These are phyloP conservation scores for Protomyctophum bolini DNA, from an alignment of 2,113 vertebrate genomes.

Conservation along the genomic window DNA sequence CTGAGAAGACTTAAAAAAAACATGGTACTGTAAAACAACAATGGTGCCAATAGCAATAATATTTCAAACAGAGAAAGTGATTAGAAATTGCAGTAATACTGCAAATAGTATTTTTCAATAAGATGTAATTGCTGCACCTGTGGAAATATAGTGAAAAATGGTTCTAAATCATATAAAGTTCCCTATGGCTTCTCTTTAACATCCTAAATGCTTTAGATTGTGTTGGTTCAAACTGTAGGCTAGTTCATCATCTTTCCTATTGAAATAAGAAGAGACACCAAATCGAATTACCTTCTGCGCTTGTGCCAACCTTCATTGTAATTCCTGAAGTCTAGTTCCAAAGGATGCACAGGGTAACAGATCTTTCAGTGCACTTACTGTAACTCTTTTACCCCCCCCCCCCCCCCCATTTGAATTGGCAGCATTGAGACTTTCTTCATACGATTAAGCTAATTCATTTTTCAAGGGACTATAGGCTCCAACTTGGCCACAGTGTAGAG, in stretches of 20 bases:
- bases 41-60: neutral
- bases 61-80: neutral
- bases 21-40: neutral
- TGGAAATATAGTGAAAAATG: neutral
- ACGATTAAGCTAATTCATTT: constrained; percentile 58
- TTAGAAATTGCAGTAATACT: neutral
- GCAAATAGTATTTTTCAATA: neutral
- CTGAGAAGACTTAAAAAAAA: too few relatives aligned
- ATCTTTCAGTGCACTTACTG: neutral
- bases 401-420: constrained; percentile 26
- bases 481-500: constrained; percentile 40
- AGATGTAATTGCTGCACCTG: too few relatives aligned
- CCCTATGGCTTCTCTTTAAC: neutral
- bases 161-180: neutral
- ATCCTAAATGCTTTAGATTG: neutral
- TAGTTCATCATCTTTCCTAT: neutral
- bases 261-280: neutral
- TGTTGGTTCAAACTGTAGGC: neutral
- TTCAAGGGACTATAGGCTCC: constrained; percentile 44
- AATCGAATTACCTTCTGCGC: neutral
- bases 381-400: neutral
- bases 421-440: constrained; percentile 38
- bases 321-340: neutral
- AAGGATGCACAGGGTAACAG: constrained; percentile 9
- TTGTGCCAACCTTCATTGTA: neutral